Base-by-base conservation (phyloP, 2,888 invertebrate species). In the Zelleria hepariella region DNA sequence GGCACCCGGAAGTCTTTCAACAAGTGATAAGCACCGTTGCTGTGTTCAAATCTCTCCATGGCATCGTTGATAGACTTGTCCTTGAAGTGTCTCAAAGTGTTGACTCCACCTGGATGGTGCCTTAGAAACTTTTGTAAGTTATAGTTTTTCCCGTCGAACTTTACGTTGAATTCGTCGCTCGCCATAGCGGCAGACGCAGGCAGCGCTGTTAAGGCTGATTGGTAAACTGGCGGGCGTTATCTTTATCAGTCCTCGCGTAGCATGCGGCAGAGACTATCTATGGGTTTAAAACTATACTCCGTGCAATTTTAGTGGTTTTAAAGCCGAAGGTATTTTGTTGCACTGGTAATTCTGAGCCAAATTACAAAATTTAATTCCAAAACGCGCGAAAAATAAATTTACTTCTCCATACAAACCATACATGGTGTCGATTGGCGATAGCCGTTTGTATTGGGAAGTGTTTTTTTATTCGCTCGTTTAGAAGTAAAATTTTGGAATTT, bases 101-200 rank as follows among this genome's bases (percentile, higher is more conserved):
- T 92, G 0, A 90, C 74, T 0, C 95, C 95, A 0, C 95, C 95
- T 0, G 95, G 95, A 75, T 95, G 95, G 67, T 94, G 92, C 58
- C 89, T 89, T 58, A 94, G 67, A 70, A 95, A 94, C 42, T 84
- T 76, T 55, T 90, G 81, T 59, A 95, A 82, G 71, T 95, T 91
- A 77, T 94, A 94, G 57, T 77, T 77, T 47, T 90, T 81, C 7
- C 85, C 83, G 61, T 84, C 80, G 70, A 83, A 90, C 23, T 63
- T 62, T 1, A 89, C 80, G 20, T 77, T 78, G 63, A 87, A 86
- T n/a, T 66, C 64, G 49, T 67, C 67, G 26, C 68, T 54, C 53
- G 68, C 71, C 73, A 73, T 76, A 58, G 62, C 60, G 62, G 52
- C 68, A 65, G 60, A 65, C 65, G 66, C 63, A 60, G 25, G 59